These are phyloP conservation scores for Proales similis DNA, from an alignment of 1,140 invertebrate species.

Conservation along the genomic window DNA sequence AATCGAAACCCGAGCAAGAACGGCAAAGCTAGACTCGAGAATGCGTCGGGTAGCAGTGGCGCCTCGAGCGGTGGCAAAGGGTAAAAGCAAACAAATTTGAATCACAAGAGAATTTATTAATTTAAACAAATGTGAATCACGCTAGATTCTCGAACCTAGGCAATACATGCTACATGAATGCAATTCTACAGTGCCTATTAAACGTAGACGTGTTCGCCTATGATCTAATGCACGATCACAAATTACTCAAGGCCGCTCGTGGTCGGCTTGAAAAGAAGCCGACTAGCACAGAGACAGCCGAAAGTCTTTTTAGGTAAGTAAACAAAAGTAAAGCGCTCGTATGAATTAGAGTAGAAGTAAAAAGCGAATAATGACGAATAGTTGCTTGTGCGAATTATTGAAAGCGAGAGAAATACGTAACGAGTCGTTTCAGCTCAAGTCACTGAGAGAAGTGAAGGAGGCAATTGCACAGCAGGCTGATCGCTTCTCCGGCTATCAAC, in stretches of 20 bases:
- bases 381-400: constrained; percentile 39
- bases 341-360: background rate
- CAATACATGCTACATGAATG: constrained; percentile 54
- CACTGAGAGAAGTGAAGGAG: constrained; percentile 43
- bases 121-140: background rate
- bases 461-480: constrained; percentile 44
- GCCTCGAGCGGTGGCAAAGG: too few species aligned
- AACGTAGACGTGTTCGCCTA: constrained; percentile 45
- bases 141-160: constrained; percentile 52
- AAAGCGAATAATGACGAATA: background rate
- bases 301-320: constrained; percentile 26
- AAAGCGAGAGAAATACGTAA: constrained; percentile 38
- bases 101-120: constrained; percentile 4
- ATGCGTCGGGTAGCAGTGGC: too few species aligned
- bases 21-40: too few species aligned
- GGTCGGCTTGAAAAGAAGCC: background rate
- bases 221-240: constrained; percentile 40
- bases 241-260: constrained; percentile 5
- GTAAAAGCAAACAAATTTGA: background rate
- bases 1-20: too few species aligned
- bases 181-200: constrained; percentile 49
- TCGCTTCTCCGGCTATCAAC: constrained; percentile 45
- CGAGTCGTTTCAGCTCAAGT: constrained; percentile 40
- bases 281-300: background rate
- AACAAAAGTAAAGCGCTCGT: background rate